These are phyloP conservation scores for Arvicanthis niloticus DNA, from an alignment of 2,113 vertebrate genomes.

Conservation along the genomic window DNA sequence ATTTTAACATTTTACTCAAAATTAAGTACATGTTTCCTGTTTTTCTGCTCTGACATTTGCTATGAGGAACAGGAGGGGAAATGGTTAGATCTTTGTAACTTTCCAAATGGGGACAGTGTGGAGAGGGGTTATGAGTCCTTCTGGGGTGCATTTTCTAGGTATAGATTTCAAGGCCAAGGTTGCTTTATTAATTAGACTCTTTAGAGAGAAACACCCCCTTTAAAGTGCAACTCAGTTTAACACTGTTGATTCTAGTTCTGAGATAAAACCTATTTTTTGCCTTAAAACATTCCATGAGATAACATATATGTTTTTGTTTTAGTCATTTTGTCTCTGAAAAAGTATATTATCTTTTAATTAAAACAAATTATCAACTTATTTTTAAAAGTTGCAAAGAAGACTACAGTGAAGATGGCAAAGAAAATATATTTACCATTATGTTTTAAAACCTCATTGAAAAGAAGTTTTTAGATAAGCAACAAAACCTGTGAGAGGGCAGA, in stretches of 20 bases:
- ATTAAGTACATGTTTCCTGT: constrained; percentile 51
- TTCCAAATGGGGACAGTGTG: not conserved
- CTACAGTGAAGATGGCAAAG: too few species aligned
- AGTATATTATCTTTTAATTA: too few species aligned
- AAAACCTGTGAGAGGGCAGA: too few species aligned
- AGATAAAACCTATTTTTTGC: constrained; percentile 62
- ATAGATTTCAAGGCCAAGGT: not conserved
- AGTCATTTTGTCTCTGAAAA: too few species aligned
- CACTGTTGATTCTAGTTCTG: constrained; percentile 55
- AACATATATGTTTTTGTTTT: not conserved
- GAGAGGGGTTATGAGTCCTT: not conserved
- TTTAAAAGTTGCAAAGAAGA: too few species aligned
- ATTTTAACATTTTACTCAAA: not conserved
- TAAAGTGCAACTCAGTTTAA: too few species aligned
- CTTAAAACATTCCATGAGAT: not conserved
- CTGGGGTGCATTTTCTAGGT: constrained; percentile 22
- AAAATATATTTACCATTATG: too few species aligned
- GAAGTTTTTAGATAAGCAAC: too few species aligned
- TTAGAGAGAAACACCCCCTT: constrained; percentile 46
- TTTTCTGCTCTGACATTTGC: constrained; percentile 3
- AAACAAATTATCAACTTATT: too few species aligned
- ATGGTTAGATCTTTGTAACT: not conserved
- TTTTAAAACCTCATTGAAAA: too few species aligned
- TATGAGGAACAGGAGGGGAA: not conserved
- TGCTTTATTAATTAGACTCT: not conserved